phyloP scores from a whole-genome alignment of 2,113 vertebrate species.

The Charina bottae region DNA sequence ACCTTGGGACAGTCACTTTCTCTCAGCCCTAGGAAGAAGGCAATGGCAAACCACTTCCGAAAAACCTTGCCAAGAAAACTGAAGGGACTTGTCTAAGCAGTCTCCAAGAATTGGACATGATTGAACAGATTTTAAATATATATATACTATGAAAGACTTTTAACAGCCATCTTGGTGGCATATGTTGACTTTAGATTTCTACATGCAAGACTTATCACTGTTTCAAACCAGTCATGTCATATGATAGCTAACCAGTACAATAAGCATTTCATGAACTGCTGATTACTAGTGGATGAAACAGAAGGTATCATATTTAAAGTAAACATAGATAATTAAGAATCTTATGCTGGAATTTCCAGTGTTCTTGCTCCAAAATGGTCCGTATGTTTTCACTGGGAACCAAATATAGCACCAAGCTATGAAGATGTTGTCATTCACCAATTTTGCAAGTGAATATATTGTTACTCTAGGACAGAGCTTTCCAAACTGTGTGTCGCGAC shows the following conservation, averaged over 20 bases:
- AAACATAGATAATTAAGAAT: neutral
- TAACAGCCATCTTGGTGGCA: slow-evolving; percentile 12
- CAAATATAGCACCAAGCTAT: neutral
- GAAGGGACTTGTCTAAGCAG: too few species aligned
- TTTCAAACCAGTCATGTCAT: slow-evolving; percentile 28
- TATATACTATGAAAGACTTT: slow-evolving; percentile 15
- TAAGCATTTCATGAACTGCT: slow-evolving; percentile 19
- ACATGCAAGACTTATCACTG: slow-evolving; percentile 30
- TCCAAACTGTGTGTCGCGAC: too few species aligned
- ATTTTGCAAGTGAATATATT: neutral
- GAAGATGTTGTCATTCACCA: neutral
- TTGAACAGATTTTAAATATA: too few species aligned
- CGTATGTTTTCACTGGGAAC: neutral
- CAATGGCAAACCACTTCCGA: too few species aligned
- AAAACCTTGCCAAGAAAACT: too few species aligned
- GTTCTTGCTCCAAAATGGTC: neutral
- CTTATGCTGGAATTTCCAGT: neutral
- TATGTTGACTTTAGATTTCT: slow-evolving; percentile 19
- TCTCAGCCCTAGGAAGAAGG: too few species aligned
- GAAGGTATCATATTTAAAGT: slow-evolving; percentile 6
- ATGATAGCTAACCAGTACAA: slow-evolving; percentile 15
- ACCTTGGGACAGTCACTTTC: too few species aligned
- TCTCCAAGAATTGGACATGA: too few species aligned
- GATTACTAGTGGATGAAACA: slow-evolving; percentile 7
- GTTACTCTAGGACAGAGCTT: neutral